Evolutionary conservation across 2,888 invertebrate genomes (phyloP).

Genomic region (Drosophila pegasa): DNA sequence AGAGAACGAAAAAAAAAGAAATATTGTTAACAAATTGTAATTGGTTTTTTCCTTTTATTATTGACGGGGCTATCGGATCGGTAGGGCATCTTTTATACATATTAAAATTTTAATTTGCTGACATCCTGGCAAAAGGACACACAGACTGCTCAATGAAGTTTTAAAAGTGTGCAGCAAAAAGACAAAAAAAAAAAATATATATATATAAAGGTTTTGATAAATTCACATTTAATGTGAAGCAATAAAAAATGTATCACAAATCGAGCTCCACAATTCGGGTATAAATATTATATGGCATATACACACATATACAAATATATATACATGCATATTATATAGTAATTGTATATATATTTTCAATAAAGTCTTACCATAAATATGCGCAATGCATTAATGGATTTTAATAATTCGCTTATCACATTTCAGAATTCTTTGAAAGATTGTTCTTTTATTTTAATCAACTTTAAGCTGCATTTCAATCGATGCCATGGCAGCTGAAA

Average conservation of each 20-base stretch:
- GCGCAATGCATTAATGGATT: slow-evolving; percentile 8
- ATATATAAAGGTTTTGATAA: slow-evolving; percentile 8
- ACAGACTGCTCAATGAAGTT: slow-evolving; percentile 12
- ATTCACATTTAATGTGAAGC: slow-evolving; percentile 7
- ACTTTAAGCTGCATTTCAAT: slow-evolving; percentile 2
- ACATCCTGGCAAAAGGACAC: slow-evolving; percentile 30
- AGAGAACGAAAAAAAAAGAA: slow-evolving; percentile 20
- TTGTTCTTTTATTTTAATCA: slow-evolving; percentile 2
- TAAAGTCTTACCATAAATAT: slow-evolving; percentile 14
- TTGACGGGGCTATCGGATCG: slow-evolving; percentile 21
- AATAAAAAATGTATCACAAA: slow-evolving; percentile 7
- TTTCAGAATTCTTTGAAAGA: slow-evolving; percentile 5
- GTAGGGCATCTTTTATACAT: slow-evolving; percentile 34
- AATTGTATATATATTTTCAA: slow-evolving; percentile 5
- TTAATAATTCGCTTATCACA: slow-evolving; percentile 3
- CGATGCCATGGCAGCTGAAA: background rate
- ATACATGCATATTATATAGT: background rate
- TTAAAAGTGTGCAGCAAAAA: slow-evolving; percentile 7
- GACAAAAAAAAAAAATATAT: too few relatives aligned
- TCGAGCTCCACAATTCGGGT: slow-evolving; percentile 1
- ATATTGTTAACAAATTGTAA: slow-evolving; percentile 75
- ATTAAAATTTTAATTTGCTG: slow-evolving; percentile 58
- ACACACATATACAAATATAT: background rate
- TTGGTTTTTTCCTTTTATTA: slow-evolving; percentile 48
- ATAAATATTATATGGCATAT: slow-evolving; percentile 5